A percentile compares a stretch with the other conserved stretches of the same genome.
Conservation (phyloP, 2,113 vertebrate genomes). For the Dissostichus mawsoni region DNA sequence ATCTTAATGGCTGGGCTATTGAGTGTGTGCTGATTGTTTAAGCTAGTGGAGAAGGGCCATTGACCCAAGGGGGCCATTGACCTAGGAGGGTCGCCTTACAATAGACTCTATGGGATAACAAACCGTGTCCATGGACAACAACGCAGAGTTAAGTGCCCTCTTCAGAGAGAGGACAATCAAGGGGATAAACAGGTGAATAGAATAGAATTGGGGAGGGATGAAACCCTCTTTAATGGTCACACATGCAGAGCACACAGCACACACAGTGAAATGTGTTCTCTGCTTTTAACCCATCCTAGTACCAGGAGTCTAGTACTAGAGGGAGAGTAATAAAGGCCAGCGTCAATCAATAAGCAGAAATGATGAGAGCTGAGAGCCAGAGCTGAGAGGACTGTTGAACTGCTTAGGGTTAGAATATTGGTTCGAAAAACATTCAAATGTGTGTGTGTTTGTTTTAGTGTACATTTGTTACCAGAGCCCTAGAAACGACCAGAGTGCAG, state of each 20-base stretch:
- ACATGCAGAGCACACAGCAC: too few relatives aligned
- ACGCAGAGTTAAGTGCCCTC: slow-evolving; percentile 57
- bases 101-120: slow-evolving; percentile 69
- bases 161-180: slow-evolving; percentile 41
- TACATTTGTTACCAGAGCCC: background rate
- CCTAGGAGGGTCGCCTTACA: slow-evolving; percentile 48
- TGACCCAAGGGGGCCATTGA: slow-evolving; percentile 42
- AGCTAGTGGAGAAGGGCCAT: slow-evolving; percentile 66
- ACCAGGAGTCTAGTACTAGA: too few relatives aligned
- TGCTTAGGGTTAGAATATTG: background rate
- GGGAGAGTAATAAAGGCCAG: slow-evolving; percentile 27
- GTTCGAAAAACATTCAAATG: background rate
- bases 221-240: too few relatives aligned
- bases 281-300: too few relatives aligned
- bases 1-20: slow-evolving; percentile 76
- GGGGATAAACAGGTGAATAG: slow-evolving; percentile 14
- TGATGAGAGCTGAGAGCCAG: slow-evolving; percentile 16
- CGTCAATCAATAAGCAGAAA: slow-evolving; percentile 40
- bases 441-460: slow-evolving; percentile 14
- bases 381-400: slow-evolving; percentile 8
- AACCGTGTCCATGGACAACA: slow-evolving; percentile 52
- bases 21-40: slow-evolving; percentile 78
- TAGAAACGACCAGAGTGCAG: background rate
- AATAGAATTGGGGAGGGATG: too few relatives aligned
- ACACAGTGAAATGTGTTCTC: too few relatives aligned